Percentiles rank a stretch among this genome's conserved stretches.
phyloP scores from a whole-genome alignment of 2,797 vertebrate genomes.

The Carduelis carduelis region DNA sequence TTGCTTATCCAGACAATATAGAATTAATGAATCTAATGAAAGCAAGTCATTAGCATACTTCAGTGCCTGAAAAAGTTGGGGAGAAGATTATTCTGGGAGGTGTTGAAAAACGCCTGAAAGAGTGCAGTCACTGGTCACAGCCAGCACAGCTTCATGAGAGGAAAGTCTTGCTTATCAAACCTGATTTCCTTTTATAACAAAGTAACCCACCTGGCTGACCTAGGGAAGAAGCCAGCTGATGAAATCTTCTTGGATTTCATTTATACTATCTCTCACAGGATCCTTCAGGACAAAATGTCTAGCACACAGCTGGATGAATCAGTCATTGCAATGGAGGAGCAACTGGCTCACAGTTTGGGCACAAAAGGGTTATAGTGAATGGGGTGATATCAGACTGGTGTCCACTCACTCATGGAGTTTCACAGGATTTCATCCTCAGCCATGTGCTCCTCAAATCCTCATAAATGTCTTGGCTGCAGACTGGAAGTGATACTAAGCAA shows the following conservation, averaged over 20 bases:
- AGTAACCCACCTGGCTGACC: neutral
- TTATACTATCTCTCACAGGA: neutral
- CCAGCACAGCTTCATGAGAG: neutral
- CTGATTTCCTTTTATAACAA: neutral
- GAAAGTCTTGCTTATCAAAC: neutral
- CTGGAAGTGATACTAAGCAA: neutral
- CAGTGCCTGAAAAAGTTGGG: neutral
- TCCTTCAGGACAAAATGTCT: neutral
- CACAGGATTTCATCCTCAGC: neutral
- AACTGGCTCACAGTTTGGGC: neutral
- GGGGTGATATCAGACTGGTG: neutral
- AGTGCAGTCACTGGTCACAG: neutral
- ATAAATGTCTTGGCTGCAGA: neutral
- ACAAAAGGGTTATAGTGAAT: neutral
- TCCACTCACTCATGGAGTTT: neutral
- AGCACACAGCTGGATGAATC: neutral
- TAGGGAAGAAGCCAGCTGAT: neutral
- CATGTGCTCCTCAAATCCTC: neutral
- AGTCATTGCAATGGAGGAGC: rapidly evolving
- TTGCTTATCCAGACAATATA: neutral
- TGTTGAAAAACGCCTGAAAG: neutral
- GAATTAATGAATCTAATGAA: neutral
- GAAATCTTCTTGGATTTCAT: neutral
- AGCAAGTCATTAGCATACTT: neutral
- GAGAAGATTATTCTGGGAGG: neutral